These are phyloP conservation scores for Gymnocypris eckloni DNA, from an alignment of 2,797 vertebrate genomes.

Conservation along the genomic window DNA sequence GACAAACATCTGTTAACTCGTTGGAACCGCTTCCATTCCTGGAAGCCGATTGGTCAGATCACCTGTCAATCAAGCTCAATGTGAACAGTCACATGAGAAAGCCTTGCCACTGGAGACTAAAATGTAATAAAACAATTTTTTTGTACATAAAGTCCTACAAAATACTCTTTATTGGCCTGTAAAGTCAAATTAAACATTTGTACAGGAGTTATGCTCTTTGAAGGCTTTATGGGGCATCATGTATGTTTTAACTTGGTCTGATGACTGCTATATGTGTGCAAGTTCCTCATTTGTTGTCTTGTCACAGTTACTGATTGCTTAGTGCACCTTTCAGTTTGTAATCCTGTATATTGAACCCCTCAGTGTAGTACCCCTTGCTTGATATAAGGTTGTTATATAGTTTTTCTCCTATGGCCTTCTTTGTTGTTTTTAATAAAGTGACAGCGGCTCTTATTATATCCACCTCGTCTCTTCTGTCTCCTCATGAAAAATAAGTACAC, in stretches of 20 bases:
- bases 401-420: too few species aligned
- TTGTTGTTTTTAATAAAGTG: too few species aligned
- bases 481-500: not conserved
- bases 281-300: not conserved
- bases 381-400: too few species aligned
- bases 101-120: not conserved
- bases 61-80: too few species aligned
- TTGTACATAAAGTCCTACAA: not conserved
- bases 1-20: too few species aligned
- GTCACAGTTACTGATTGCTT: not conserved
- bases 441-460: too few species aligned
- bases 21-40: too few species aligned
- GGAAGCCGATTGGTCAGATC: too few species aligned
- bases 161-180: not conserved
- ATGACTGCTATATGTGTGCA: not conserved
- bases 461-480: too few species aligned
- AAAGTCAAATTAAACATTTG: constrained; percentile 14
- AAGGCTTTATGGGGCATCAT: not conserved
- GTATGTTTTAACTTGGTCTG: not conserved
- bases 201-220: not conserved
- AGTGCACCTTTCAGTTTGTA: not conserved
- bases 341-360: not conserved
- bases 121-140: too few species aligned
- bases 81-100: too few species aligned
- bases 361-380: too few species aligned